phyloP scores from a whole-genome alignment of 2,113 vertebrate genomes.

The Tylochromis polylepis region DNA sequence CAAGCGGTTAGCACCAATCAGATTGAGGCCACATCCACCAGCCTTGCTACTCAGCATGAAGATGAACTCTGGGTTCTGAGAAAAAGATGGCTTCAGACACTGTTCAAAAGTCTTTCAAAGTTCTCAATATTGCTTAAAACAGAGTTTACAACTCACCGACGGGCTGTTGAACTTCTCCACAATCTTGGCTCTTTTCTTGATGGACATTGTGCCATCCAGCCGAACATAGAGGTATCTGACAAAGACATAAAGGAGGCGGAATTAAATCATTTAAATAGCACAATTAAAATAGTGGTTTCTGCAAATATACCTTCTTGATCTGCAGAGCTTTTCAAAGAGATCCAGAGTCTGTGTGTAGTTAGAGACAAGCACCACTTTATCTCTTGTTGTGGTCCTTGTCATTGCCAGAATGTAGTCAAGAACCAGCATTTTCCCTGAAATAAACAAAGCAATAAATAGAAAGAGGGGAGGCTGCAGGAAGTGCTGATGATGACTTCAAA shows the following conservation, averaged over 20 bases:
- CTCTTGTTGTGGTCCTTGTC: conserved; percentile 82
- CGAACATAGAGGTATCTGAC: conserved; percentile 90
- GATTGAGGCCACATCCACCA: conserved; percentile 93
- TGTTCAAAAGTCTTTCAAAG: neutral
- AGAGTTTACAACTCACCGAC: conserved; percentile 73
- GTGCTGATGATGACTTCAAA: neutral
- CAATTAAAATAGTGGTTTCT: neutral
- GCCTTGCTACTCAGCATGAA: conserved; percentile 99
- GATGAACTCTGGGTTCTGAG: conserved; percentile 91
- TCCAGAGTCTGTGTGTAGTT: conserved; percentile 98
- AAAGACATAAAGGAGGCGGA: neutral
- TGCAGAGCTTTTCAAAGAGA: conserved; percentile 94
- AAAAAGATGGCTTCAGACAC: neutral
- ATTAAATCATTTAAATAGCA: neutral
- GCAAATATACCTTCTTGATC: conserved; percentile 79
- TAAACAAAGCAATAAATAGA: neutral
- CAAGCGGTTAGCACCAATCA: conserved; percentile 93
- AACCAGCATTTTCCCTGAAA: conserved; percentile 92
- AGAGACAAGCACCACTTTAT: conserved; percentile 95
- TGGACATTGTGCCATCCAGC: conserved; percentile 96
- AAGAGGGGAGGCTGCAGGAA: neutral
- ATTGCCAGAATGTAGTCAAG: conserved; percentile 94
- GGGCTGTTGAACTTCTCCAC: conserved; percentile 90
- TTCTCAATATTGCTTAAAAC: neutral
- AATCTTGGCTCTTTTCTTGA: conserved; percentile 95